Evolutionary conservation across 2,113 vertebrate genomes (phyloP).

Genomic region (Rhinoderma darwinii): DNA sequence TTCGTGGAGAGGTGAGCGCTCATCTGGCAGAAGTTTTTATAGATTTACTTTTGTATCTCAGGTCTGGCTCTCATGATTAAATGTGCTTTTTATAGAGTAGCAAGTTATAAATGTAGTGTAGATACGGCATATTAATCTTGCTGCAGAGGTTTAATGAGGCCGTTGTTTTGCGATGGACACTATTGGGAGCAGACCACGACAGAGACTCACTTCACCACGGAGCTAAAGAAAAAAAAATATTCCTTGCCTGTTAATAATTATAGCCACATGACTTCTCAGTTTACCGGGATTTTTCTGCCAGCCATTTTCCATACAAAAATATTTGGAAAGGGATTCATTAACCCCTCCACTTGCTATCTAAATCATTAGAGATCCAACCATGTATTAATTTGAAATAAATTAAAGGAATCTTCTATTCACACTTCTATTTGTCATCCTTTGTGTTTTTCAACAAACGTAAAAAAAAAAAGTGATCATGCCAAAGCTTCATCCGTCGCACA

Average conservation of each 20-base stretch:
- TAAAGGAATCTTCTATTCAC: background rate
- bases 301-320: conserved; percentile 81
- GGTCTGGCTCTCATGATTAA: conserved; percentile 80
- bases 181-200: conserved; percentile 85
- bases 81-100: conserved; percentile 86
- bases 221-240: conserved; percentile 79
- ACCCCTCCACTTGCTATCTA: conserved; percentile 31
- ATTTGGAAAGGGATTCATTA: conserved; percentile 77
- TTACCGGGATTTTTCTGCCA: conserved; percentile 74
- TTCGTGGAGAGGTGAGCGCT: conserved; percentile 49
- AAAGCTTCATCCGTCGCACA: background rate
- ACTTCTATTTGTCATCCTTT: background rate
- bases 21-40: conserved; percentile 77
- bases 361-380: conserved; percentile 73
- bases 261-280: conserved; percentile 87
- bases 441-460: too few species aligned
- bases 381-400: background rate
- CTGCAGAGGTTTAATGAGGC: conserved; percentile 95
- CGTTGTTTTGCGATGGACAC: conserved; percentile 89
- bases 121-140: conserved; percentile 85
- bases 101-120: conserved; percentile 86
- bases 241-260: conserved; percentile 92
- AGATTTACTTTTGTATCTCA: conserved; percentile 82
- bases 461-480: too few species aligned
- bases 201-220: conserved; percentile 89